These are phyloP conservation scores for Oxyura jamaicensis DNA, from an alignment of 2,113 vertebrate species.

Conservation along the genomic window DNA sequence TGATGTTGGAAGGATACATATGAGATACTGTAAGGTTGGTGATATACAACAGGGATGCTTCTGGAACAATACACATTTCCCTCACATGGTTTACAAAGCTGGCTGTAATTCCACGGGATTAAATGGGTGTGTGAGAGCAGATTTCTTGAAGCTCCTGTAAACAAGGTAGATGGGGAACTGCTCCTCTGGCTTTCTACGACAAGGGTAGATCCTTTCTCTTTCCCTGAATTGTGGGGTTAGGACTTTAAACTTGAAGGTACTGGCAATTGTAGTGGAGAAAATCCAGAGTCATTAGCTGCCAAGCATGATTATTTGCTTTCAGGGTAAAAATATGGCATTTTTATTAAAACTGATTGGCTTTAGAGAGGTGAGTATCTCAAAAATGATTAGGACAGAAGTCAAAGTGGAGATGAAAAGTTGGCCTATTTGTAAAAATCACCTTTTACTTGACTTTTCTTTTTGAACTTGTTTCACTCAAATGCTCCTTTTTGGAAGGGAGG, in stretches of 20 bases:
- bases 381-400: background rate
- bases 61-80: rapidly evolving
- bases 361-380: background rate
- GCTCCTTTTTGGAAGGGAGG: background rate
- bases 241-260: background rate
- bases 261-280: background rate
- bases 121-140: background rate
- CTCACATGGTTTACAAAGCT: background rate
- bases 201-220: background rate
- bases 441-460: background rate
- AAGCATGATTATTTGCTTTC: background rate
- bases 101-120: background rate
- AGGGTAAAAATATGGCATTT: background rate
- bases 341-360: background rate
- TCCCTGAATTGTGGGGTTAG: background rate
- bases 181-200: background rate
- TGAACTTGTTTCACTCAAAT: background rate
- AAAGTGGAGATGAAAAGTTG: background rate
- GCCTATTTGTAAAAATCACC: background rate
- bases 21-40: background rate
- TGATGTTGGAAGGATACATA: too few species aligned
- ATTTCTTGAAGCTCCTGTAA: background rate
- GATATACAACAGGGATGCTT: background rate
- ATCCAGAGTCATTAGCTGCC: background rate
- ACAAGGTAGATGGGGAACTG: background rate